Percentiles rank a stretch among this genome's conserved stretches.
Conservation (phyloP, 2,113 vertebrate genomes). For the Crypturellus undulatus region DNA sequence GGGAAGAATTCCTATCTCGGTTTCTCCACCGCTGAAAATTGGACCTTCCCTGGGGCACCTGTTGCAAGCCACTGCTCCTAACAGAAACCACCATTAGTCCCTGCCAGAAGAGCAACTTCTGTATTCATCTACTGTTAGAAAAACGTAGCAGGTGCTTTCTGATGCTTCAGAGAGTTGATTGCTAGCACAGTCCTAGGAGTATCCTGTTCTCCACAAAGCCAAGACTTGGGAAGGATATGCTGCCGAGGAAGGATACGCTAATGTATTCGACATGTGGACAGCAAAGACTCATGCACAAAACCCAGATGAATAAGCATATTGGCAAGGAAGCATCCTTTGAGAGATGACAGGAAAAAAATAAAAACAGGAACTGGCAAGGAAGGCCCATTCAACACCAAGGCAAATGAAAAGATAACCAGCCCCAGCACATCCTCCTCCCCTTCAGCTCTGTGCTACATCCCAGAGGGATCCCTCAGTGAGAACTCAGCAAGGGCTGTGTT, state of each 20-base stretch:
- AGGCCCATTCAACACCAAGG: fast-evolving
- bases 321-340: not conserved
- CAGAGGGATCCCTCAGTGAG: not conserved
- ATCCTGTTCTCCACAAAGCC: not conserved
- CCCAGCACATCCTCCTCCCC: not conserved
- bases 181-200: not conserved
- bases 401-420: not conserved
- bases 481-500: not conserved
- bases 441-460: not conserved
- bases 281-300: fast-evolving
- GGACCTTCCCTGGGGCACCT: not conserved
- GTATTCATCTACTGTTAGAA: not conserved
- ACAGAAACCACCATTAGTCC: fast-evolving
- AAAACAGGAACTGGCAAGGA: not conserved
- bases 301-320: not conserved
- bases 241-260: not conserved
- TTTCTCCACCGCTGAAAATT: not conserved
- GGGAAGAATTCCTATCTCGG: too few species aligned
- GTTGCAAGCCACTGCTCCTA: not conserved
- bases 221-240: not conserved
- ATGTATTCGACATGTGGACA: not conserved
- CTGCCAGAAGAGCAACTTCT: not conserved
- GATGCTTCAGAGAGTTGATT: not conserved
- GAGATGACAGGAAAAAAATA: not conserved
- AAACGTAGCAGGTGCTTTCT: fast-evolving